These are phyloP conservation scores for Cuniculus paca DNA, from an alignment of 2,797 vertebrate genomes.

Conservation along the genomic window DNA sequence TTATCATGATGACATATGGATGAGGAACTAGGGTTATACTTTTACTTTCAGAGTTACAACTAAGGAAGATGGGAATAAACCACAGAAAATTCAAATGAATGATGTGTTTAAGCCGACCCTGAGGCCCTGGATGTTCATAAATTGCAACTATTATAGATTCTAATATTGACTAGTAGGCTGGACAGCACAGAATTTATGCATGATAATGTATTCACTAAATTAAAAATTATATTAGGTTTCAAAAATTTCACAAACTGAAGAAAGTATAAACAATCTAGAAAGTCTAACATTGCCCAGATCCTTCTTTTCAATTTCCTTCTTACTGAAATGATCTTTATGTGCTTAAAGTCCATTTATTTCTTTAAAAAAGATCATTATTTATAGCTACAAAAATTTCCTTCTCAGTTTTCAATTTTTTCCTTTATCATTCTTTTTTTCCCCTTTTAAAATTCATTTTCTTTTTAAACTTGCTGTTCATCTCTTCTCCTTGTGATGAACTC, in stretches of 20 bases:
- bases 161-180: background rate
- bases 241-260: background rate
- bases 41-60: background rate
- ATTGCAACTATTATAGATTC: background rate
- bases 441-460: background rate
- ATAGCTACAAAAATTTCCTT: background rate
- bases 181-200: background rate
- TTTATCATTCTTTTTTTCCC: background rate
- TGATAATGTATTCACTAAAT: background rate
- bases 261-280: background rate
- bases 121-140: background rate
- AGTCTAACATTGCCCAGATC: background rate
- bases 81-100: background rate
- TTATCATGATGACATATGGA: background rate
- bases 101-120: background rate
- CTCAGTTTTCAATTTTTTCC: background rate
- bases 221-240: conserved; percentile 2
- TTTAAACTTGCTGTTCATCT: background rate
- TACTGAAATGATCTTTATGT: background rate
- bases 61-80: background rate
- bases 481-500: background rate
- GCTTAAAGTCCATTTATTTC: background rate
- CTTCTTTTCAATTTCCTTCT: background rate
- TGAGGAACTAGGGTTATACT: background rate
- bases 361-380: background rate